phyloP scores from a whole-genome alignment of 2,113 vertebrate species.

The Thermophis baileyi region DNA sequence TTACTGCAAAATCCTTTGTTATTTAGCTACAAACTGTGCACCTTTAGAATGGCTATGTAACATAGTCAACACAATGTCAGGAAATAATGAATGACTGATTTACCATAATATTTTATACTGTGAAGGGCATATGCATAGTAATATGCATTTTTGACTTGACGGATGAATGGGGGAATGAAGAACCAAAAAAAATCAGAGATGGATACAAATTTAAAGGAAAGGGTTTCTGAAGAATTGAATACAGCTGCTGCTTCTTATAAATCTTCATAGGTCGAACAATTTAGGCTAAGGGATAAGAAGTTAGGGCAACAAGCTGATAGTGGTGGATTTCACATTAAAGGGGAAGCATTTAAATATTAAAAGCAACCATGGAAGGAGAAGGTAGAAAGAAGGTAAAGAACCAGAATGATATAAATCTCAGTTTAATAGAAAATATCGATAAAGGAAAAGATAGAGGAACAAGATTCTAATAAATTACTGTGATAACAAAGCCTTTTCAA shows the following conservation, averaged over 20 bases:
- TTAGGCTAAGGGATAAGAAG: background rate
- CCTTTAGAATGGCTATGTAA: background rate
- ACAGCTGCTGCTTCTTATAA: background rate
- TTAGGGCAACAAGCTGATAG: background rate
- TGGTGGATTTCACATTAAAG: background rate
- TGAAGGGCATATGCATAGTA: background rate
- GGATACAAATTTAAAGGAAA: background rate
- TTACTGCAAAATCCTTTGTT: background rate
- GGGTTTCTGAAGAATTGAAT: background rate
- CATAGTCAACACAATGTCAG: background rate
- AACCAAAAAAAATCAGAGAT: background rate
- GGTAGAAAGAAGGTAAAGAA: background rate
- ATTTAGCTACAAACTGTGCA: background rate
- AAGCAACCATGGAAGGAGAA: background rate
- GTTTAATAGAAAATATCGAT: background rate
- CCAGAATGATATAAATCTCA: background rate
- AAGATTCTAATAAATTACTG: background rate
- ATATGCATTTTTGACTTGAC: background rate
- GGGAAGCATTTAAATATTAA: background rate
- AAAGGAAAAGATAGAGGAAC: background rate
- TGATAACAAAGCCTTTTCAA: background rate
- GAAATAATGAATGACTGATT: background rate
- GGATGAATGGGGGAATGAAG: background rate
- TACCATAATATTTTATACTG: background rate
- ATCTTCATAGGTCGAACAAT: background rate